Conservation (phyloP, 23 tunicate species). For the Halocynthia roretzi region DNA sequence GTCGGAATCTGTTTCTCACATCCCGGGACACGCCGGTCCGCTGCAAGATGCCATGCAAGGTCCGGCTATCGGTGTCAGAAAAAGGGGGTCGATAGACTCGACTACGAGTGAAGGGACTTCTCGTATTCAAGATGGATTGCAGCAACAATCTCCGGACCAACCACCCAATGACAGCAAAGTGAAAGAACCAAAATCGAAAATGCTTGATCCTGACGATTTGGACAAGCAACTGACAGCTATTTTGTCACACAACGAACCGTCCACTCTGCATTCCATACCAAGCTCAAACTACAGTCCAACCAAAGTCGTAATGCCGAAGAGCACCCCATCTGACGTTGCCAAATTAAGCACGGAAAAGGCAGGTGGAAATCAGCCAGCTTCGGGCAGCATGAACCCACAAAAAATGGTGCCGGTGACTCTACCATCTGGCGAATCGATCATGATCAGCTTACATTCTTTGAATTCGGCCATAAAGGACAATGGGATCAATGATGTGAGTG, state of each 20-base stretch:
- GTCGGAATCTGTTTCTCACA: no score
- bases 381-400: background rate
- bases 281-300: slow-evolving; percentile 12
- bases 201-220: slow-evolving; percentile 38
- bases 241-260: slow-evolving; percentile 48
- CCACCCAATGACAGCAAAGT: no score
- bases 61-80: no score
- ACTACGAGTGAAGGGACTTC: no score
- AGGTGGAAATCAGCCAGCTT: background rate
- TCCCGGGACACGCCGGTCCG: no score
- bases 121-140: no score
- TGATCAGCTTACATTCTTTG: slow-evolving; percentile 12
- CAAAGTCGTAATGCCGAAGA: background rate
- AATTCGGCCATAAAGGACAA: slow-evolving; percentile 12
- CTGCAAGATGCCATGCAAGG: no score
- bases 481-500: slow-evolving; percentile 3
- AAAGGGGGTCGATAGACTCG: no score
- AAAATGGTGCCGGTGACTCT: slow-evolving; percentile 26
- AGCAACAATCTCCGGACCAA: no score
- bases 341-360: no score
- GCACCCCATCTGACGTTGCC: background rate
- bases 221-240: slow-evolving; percentile 86
- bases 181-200: slow-evolving; percentile 14
- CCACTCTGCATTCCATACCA: slow-evolving; percentile 1
- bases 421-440: slow-evolving; percentile 23